phyloP scores from a whole-genome alignment of 2,888 invertebrate species.

The Acheta domesticus region DNA sequence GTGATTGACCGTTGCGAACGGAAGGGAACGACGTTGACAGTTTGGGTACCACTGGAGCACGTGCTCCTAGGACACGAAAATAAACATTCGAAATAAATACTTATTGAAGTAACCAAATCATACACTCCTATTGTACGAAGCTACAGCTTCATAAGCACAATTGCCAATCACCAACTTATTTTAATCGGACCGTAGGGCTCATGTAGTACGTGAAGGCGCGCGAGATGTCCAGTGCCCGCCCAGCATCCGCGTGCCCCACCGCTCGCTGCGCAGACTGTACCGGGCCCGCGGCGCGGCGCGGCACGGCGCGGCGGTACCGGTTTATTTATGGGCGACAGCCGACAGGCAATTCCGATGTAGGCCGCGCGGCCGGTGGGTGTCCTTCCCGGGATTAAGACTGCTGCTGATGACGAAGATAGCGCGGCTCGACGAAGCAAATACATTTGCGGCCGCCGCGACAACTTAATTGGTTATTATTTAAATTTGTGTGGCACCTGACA shows the following conservation, averaged over 20 bases:
- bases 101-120: no score
- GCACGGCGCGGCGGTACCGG: not conserved
- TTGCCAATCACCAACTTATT: no score
- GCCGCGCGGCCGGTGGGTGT: not conserved
- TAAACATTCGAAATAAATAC: no score
- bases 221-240: not conserved
- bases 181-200: no score
- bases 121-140: no score
- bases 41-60: no score
- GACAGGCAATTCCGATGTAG: slow-evolving; percentile 20
- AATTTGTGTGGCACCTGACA: slow-evolving; percentile 22
- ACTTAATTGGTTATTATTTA: slow-evolving; percentile 27
- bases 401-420: slow-evolving; percentile 6
- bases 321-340: not conserved
- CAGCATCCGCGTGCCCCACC: not conserved
- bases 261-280: not conserved
- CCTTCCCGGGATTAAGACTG: slow-evolving; percentile 10
- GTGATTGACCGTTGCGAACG: no score
- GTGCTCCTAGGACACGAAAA: no score
- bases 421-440: not conserved
- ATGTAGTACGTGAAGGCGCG: not conserved
- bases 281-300: no score
- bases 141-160: no score
- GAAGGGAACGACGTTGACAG: no score
- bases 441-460: slow-evolving; percentile 22